Evolutionary conservation across 2,888 invertebrate species (phyloP).

Genomic region (Ornithoptera alexandrae): DNA sequence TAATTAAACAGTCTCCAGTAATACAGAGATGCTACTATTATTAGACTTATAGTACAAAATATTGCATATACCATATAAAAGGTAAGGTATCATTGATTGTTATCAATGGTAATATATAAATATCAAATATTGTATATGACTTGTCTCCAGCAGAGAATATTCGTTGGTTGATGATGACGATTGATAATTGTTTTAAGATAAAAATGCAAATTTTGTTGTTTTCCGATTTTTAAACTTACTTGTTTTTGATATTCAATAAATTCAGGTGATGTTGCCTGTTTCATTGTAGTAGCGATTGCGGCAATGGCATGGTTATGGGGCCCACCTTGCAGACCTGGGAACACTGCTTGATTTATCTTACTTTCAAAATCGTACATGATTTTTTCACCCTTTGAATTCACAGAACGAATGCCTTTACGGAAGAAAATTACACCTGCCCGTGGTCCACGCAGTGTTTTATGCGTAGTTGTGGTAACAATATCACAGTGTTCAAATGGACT

Average conservation of each 20-base stretch:
- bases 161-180: too few relatives aligned
- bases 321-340: slow-evolving; percentile 97
- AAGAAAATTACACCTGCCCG: slow-evolving; percentile 95
- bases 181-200: background rate
- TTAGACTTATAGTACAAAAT: too few relatives aligned
- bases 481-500: slow-evolving; percentile 95
- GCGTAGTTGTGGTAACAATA: slow-evolving; percentile 96
- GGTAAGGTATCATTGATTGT: too few relatives aligned
- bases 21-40: too few relatives aligned
- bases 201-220: background rate
- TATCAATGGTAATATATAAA: too few relatives aligned
- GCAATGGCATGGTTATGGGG: slow-evolving; percentile 99
- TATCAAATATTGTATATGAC: too few relatives aligned
- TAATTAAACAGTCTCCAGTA: too few relatives aligned
- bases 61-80: too few relatives aligned
- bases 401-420: slow-evolving; percentile 91
- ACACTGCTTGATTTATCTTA: slow-evolving; percentile 93
- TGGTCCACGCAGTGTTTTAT: slow-evolving; percentile 94
- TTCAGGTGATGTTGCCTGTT: slow-evolving; percentile 89
- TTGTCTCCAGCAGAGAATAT: too few relatives aligned
- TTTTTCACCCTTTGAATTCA: slow-evolving; percentile 90
- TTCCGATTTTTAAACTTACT: slow-evolving; percentile 49
- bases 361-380: slow-evolving; percentile 91
- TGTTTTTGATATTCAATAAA: slow-evolving; percentile 93
- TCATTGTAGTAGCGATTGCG: slow-evolving; percentile 96